phyloP scores from a whole-genome alignment of 1,140 invertebrate species.

The Drosophila prosaltans region DNA sequence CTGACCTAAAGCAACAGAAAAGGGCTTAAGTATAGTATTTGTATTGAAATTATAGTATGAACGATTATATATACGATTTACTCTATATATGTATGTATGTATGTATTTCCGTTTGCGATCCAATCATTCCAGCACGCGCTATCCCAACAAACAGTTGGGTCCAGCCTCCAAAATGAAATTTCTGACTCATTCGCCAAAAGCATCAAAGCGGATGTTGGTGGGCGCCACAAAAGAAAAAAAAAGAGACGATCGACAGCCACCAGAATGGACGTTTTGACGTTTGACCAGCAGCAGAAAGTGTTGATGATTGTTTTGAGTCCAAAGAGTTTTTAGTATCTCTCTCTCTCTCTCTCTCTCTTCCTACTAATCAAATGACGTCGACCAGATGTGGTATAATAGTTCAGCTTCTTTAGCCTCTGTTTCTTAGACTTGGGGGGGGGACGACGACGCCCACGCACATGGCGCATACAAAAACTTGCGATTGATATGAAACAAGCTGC shows the following conservation, averaged over 20 bases:
- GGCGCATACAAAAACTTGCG: conserved; percentile 31
- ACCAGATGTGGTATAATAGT: conserved; percentile 33
- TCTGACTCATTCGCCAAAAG: conserved; percentile 49
- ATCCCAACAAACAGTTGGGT: conserved; percentile 21
- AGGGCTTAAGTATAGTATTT: conserved; percentile 44
- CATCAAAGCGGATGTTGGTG: conserved; percentile 62
- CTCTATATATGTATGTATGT: too few species aligned
- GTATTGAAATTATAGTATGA: conserved; percentile 15
- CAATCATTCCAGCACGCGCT: conserved; percentile 13
- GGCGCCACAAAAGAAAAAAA: conserved; percentile 44
- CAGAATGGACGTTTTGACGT: conserved; percentile 44
- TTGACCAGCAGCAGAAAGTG: conserved; percentile 48
- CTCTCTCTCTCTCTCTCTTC: background rate
- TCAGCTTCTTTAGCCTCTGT: conserved; percentile 33
- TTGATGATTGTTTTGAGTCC: conserved; percentile 30
- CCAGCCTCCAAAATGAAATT: conserved; percentile 38
- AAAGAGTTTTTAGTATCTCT: conserved; percentile 1
- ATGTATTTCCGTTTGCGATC: conserved; percentile 41
- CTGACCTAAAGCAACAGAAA: conserved; percentile 71
- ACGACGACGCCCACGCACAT: conserved; percentile 35
- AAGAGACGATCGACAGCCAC: conserved; percentile 35
- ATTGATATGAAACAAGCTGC: conserved; percentile 68
- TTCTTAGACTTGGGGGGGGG: conserved; percentile 7
- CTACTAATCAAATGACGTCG: conserved; percentile 8
- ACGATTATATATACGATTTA: background rate